Percentiles rank a stretch among this genome's conserved stretches.
Evolutionary conservation across 1,140 invertebrate species (phyloP).

Genomic region (Melitaea cinxia): DNA sequence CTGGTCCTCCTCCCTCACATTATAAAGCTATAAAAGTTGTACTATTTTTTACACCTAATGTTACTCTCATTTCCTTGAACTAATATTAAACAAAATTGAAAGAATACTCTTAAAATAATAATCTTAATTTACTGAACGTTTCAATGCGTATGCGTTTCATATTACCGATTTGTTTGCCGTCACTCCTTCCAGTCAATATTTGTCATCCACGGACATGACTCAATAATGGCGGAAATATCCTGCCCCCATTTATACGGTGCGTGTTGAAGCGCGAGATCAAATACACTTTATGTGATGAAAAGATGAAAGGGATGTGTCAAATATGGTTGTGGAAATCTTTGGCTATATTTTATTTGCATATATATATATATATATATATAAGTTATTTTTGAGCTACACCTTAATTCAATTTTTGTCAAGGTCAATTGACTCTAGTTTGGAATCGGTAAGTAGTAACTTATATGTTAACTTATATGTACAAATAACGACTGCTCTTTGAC

Average conservation of each 20-base stretch:
- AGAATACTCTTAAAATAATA: neutral
- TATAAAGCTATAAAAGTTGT: no score
- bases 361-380: no score
- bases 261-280: slow-evolving; percentile 34
- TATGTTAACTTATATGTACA: no score
- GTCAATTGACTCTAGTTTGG: no score
- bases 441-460: no score
- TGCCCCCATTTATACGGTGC: slow-evolving; percentile 26
- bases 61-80: no score
- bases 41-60: no score
- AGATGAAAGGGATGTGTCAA: neutral
- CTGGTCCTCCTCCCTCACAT: no score
- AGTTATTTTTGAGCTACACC: no score
- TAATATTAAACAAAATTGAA: neutral
- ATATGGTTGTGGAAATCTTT: neutral
- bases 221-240: slow-evolving; percentile 37
- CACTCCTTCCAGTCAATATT: slow-evolving; percentile 44
- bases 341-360: neutral
- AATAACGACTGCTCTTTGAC: no score
- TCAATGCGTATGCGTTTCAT: slow-evolving; percentile 29
- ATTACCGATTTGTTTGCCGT: slow-evolving; percentile 35
- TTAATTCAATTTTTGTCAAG: no score
- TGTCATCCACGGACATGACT: slow-evolving; percentile 41
- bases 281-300: slow-evolving; percentile 28
- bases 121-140: neutral